Conservation (phyloP, 2,113 vertebrate species). For the Tilapia sparmanii region DNA sequence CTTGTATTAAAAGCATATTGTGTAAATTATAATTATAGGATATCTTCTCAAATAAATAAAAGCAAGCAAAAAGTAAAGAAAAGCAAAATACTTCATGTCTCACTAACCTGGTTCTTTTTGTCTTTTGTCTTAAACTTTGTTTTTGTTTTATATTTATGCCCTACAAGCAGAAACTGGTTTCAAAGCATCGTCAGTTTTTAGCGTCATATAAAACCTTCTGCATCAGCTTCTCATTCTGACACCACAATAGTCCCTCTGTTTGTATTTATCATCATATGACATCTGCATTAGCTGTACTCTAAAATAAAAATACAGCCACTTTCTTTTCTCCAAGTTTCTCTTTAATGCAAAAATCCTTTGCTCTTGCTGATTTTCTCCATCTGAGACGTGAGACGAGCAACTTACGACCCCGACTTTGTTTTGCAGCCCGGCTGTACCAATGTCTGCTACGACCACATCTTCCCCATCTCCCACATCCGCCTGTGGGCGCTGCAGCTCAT, state of each 20-base stretch:
- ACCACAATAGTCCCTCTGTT: not conserved
- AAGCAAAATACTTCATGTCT: not conserved
- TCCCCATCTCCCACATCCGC: slow-evolving; percentile 82
- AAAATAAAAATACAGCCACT: not conserved
- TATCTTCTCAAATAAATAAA: not conserved
- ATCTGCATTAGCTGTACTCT: not conserved
- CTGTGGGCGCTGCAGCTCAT: slow-evolving; percentile 77
- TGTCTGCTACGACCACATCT: slow-evolving; percentile 87
- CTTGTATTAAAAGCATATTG: not conserved
- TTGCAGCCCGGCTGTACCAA: slow-evolving; percentile 84
- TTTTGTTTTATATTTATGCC: not conserved
- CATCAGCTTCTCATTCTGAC: not conserved
- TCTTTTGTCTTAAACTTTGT: not conserved
- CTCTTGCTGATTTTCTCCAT: not conserved
- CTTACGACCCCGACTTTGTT: not conserved
- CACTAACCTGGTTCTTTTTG: not conserved
- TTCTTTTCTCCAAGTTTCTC: not conserved
- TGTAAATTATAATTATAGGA: not conserved
- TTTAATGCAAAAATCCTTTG: not conserved
- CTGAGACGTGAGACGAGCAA: not conserved
- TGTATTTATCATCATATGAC: not conserved
- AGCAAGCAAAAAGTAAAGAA: not conserved
- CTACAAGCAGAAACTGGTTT: not conserved
- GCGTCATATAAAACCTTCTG: not conserved
- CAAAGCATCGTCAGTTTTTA: not conserved